phyloP scores from a whole-genome alignment of 2,113 vertebrate species.

The Gopherus evgoodei region DNA sequence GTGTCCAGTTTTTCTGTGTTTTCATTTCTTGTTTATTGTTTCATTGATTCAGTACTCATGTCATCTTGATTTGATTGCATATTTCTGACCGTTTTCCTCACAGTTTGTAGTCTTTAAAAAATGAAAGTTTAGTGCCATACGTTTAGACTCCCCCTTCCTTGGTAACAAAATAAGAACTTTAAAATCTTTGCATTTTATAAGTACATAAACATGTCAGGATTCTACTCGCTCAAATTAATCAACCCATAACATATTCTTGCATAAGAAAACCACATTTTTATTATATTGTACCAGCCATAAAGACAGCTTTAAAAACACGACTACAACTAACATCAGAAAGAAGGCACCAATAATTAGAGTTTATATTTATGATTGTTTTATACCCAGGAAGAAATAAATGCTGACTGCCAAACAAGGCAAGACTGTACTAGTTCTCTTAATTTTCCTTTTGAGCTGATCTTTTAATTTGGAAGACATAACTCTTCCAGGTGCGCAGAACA shows the following conservation, averaged over 20 bases:
- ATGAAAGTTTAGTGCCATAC: not conserved
- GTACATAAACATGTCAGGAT: fast-evolving
- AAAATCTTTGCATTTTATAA: not conserved
- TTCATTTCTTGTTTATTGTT: not conserved
- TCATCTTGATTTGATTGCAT: not conserved
- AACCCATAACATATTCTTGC: not conserved
- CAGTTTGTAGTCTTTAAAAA: not conserved
- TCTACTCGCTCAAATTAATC: not conserved
- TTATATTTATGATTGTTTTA: not conserved
- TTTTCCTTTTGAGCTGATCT: not conserved
- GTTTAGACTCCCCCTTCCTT: not conserved
- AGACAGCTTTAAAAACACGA: not conserved
- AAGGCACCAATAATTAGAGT: not conserved
- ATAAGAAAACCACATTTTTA: not conserved
- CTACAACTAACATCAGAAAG: not conserved
- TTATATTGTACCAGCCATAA: not conserved
- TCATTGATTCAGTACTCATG: not conserved
- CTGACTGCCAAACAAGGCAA: fast-evolving
- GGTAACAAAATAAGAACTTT: fast-evolving
- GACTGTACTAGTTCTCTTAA: not conserved
- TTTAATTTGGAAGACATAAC: not conserved
- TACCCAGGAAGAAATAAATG: not conserved
- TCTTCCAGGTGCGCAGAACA: not conserved
- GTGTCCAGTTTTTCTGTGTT: not conserved
- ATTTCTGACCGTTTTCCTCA: not conserved